Conservation (phyloP, 2,797 vertebrate genomes). For the Percopsis omiscomaycus region DNA sequence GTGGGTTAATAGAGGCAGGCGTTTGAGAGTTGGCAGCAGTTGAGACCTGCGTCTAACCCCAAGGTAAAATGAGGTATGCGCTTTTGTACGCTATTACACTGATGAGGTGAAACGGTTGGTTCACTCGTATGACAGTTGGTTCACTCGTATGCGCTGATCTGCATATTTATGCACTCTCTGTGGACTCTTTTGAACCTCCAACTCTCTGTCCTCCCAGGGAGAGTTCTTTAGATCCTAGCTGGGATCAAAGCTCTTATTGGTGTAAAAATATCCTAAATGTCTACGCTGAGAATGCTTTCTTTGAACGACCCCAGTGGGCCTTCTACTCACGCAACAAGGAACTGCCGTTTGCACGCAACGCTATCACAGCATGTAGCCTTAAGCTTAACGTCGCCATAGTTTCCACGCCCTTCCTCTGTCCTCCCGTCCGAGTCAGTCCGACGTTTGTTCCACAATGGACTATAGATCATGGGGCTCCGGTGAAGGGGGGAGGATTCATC, state of each 20-base stretch:
- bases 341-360: conserved; percentile 34
- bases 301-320: conserved; percentile 40
- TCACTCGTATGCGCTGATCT: too few relatives aligned
- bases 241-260: conserved; percentile 54
- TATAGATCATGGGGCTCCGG: neutral
- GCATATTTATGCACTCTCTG: conserved; percentile 29
- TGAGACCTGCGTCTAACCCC: too few relatives aligned
- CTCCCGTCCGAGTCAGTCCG: neutral
- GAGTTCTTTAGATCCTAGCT: conserved; percentile 51
- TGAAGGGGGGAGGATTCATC: neutral
- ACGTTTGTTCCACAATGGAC: neutral
- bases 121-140: too few relatives aligned
- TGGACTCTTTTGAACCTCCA: conserved; percentile 54
- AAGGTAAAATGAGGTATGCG: too few relatives aligned
- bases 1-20: too few relatives aligned
- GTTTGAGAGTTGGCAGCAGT: too few relatives aligned
- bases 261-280: conserved; percentile 58
- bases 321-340: conserved; percentile 44
- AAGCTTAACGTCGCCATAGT: conserved; percentile 3
- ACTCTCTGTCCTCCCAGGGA: conserved; percentile 62
- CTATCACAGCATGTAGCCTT: neutral
- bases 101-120: too few relatives aligned
- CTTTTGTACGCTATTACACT: too few relatives aligned
- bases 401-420: conserved; percentile 24
- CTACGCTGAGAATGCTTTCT: conserved; percentile 44